Evolutionary conservation across 2,113 vertebrate species (phyloP).

Genomic region (Phainopepla nitens): DNA sequence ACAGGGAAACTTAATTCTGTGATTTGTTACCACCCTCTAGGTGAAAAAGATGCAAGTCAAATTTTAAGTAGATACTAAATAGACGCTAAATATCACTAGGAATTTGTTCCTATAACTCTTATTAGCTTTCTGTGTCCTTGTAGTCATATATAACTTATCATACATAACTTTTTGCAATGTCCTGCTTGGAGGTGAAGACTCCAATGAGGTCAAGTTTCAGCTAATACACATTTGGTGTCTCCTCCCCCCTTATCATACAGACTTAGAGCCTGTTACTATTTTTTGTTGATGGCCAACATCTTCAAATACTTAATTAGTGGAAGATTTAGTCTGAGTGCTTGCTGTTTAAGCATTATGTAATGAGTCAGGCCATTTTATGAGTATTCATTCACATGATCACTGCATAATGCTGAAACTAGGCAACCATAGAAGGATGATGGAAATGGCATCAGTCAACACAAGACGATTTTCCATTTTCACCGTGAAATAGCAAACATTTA

Average conservation of each 20-base stretch:
- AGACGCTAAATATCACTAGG: neutral
- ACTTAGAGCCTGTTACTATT: neutral
- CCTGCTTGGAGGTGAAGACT: neutral
- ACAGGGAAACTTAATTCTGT: neutral
- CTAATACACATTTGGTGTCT: neutral
- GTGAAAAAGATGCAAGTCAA: neutral
- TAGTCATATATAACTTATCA: neutral
- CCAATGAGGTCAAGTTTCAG: neutral
- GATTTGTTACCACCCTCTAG: neutral
- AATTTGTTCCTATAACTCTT: neutral
- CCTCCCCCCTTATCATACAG: neutral
- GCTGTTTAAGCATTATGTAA: neutral
- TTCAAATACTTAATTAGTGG: neutral
- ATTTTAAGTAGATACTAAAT: neutral
- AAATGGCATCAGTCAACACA: neutral
- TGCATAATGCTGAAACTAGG: neutral
- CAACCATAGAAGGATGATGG: neutral
- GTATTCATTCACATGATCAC: neutral
- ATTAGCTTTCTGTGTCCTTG: neutral
- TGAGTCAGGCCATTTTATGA: neutral
- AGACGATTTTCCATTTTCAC: neutral
- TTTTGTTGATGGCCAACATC: neutral
- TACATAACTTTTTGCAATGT: neutral
- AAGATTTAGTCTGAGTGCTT: neutral
- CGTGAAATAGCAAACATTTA: neutral